Percentiles rank a stretch among this genome's conserved stretches.
Evolutionary conservation across 2,888 invertebrate species (phyloP).

Genomic region (Barypeithes pellucidus): DNA sequence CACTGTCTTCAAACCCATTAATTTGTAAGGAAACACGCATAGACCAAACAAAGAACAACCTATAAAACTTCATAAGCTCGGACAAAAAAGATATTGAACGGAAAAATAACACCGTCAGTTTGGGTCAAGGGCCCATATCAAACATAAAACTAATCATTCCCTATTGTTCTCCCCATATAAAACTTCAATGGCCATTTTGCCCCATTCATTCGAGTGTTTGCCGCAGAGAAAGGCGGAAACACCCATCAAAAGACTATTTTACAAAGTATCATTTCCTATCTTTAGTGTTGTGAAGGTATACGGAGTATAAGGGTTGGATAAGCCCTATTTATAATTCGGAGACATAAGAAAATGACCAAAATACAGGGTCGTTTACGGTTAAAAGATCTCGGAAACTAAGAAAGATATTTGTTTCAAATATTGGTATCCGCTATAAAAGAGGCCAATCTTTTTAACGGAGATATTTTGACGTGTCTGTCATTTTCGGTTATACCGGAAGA

Average conservation of each 20-base stretch:
- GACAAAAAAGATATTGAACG: not conserved
- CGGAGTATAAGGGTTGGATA: not conserved
- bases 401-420: too few species aligned
- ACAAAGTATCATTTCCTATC: constrained; percentile 27
- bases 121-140: constrained; percentile 29
- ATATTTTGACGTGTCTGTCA: too few species aligned
- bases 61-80: constrained; percentile 14
- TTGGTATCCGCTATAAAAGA: too few species aligned
- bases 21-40: not conserved
- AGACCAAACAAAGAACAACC: not conserved
- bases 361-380: too few species aligned
- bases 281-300: constrained; percentile 18
- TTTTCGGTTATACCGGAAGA: too few species aligned
- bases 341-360: too few species aligned
- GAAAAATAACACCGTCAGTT: constrained; percentile 18
- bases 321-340: too few species aligned
- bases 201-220: constrained; percentile 36
- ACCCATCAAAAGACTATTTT: constrained; percentile 26
- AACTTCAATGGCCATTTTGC: constrained; percentile 19
- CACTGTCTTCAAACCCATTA: not conserved
- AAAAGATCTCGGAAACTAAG: too few species aligned
- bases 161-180: constrained; percentile 32
- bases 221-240: constrained; percentile 26
- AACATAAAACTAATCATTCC: constrained; percentile 24
- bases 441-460: too few species aligned